Conservation (phyloP, 2,797 vertebrate species). For the Acipenser ruthenus region DNA sequence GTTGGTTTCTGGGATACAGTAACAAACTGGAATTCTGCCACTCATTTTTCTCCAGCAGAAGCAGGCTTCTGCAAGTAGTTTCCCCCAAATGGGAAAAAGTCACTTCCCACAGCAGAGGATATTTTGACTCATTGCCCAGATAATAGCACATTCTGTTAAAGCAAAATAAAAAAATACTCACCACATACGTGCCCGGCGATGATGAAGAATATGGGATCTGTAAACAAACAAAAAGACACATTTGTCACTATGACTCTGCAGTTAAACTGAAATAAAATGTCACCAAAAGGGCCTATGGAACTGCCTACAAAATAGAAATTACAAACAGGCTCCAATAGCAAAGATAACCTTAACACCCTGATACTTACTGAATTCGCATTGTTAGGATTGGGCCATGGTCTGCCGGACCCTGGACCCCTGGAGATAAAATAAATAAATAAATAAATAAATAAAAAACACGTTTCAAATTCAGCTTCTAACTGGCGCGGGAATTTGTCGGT, state of each 20-base stretch:
- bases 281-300: slow-evolving; percentile 32
- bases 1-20: background rate
- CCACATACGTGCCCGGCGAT: slow-evolving; percentile 94
- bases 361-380: slow-evolving; percentile 93
- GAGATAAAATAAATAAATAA: background rate
- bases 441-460: slow-evolving; percentile 8
- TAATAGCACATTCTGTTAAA: background rate
- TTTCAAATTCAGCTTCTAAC: background rate
- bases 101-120: background rate
- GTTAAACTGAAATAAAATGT: slow-evolving; percentile 36
- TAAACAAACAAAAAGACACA: slow-evolving; percentile 44
- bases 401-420: slow-evolving; percentile 91
- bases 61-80: background rate
- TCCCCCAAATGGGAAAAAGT: slow-evolving; percentile 1
- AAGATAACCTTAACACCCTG: background rate
- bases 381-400: slow-evolving; percentile 97
- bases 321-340: background rate
- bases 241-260: slow-evolving; percentile 33
- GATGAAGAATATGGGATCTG: slow-evolving; percentile 98
- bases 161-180: slow-evolving; percentile 50
- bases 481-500: background rate
- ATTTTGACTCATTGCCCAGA: slow-evolving; percentile 1
- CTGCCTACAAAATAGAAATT: background rate
- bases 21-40: background rate
- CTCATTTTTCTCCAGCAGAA: background rate